Evolutionary conservation across 2,113 vertebrate species (phyloP), one percentile per base, ranked within the genome.

Genomic region (Mionectes macconnelli): DNA sequence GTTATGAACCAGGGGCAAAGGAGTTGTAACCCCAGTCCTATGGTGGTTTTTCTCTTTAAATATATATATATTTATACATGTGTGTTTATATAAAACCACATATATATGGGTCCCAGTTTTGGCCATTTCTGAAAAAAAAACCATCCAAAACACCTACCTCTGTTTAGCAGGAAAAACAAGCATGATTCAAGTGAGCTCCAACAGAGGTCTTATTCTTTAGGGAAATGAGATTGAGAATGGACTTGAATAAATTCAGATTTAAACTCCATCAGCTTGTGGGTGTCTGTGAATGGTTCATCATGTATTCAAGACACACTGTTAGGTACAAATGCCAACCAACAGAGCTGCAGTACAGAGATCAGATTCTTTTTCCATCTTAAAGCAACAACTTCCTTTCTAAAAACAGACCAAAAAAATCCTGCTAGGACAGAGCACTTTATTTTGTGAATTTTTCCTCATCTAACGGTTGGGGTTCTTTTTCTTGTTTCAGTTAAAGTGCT

Each of bases 191-290:
- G 97, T 90, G 96, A 97, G 96, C 97, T 98, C 97, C 98, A 98
- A 98, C 97, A 98, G 98, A 98, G 97, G 95, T 86, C 97, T 96
- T 97, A 98, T 99, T 99, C 98, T 99, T 98, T 81, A 87, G 95
- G 96, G 97, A 98, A 98, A 98, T 98, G 97, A 94, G 97, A 91
- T 98, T 96, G 96, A 90, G 97, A 90, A 96, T 98, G 97, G 98
- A 95, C 97, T 94, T 97, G 98, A 98, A 98, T 98, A 97, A 97
- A 97, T 96, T 95, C 75, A 85, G 95, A 64, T 84, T 97, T 97
- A 88, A 98, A 96, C 97, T 98, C 94, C 37, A 91, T 87, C 87
- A 97, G 95, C 95, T 95, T 97, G 97, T 98, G 98, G 97, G 98
- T 98, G 97, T 97, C 97, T 98, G 96, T 97, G 98, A 97, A 97